A percentile compares a stretch with the other conserved stretches of the same genome.
phyloP scores from a whole-genome alignment of 2,113 vertebrate genomes.

The Physeter macrocephalus region DNA sequence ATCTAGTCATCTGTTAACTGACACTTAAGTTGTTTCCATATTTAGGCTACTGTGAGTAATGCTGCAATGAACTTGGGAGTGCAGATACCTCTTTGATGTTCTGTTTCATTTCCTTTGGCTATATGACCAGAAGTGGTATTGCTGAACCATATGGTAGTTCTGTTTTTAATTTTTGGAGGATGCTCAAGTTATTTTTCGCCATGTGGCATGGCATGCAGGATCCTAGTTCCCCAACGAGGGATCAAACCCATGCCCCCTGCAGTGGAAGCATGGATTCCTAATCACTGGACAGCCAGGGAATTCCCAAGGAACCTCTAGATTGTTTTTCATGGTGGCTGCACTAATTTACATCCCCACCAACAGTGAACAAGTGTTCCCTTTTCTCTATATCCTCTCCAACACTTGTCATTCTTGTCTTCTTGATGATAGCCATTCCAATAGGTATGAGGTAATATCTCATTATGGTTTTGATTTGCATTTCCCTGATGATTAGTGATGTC shows the following conservation, averaged over 20 bases:
- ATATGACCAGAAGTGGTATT: neutral
- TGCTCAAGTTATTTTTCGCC: too few species aligned
- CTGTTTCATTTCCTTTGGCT: neutral
- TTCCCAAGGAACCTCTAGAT: neutral
- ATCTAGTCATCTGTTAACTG: neutral
- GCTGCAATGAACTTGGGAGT: neutral
- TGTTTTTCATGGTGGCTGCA: neutral
- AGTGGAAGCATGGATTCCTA: too few species aligned
- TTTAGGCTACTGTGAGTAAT: neutral
- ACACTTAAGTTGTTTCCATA: neutral
- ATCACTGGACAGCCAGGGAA: too few species aligned
- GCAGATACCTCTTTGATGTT: neutral
- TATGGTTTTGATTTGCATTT: neutral
- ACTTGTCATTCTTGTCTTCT: neutral
- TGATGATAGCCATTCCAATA: neutral
- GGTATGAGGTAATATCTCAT: neutral
- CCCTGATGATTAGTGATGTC: neutral
- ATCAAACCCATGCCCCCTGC: too few species aligned
- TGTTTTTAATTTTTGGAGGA: too few species aligned
- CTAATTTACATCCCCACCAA: neutral
- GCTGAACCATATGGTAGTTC: neutral
- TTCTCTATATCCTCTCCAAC: neutral
- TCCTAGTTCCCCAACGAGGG: too few species aligned
- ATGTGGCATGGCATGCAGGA: too few species aligned
- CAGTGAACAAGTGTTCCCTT: neutral